These are phyloP conservation scores for Enoplolaimus lenunculus DNA, from an alignment of 2,888 invertebrate species.

Conservation along the genomic window DNA sequence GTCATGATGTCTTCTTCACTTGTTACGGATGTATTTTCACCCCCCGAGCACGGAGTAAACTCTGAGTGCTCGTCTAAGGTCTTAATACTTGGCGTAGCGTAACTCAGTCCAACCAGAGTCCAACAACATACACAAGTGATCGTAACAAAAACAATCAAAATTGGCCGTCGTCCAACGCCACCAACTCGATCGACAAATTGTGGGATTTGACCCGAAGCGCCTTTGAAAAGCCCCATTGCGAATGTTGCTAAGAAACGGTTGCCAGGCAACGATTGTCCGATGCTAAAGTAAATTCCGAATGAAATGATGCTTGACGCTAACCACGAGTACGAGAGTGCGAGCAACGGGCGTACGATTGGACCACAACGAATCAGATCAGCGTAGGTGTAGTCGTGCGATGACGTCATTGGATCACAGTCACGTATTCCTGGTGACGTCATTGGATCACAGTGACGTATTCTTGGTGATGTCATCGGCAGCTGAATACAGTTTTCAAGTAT, in stretches of 20 bases:
- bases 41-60: not conserved
- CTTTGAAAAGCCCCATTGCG: constrained; percentile 23
- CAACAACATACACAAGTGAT: constrained; percentile 15
- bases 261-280: constrained; percentile 19
- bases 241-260: constrained; percentile 19
- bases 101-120: constrained; percentile 10
- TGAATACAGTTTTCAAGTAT: too few species aligned
- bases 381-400: constrained; percentile 8
- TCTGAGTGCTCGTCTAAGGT: not conserved
- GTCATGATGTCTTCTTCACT: too few species aligned
- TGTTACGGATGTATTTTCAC: too few species aligned
- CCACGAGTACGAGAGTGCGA: constrained; percentile 21
- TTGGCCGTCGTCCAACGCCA: constrained; percentile 20
- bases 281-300: constrained; percentile 20
- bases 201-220: constrained; percentile 21
- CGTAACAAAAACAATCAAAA: constrained; percentile 5
- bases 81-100: not conserved
- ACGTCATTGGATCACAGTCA: too few species aligned
- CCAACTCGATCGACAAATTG: not conserved
- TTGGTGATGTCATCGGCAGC: too few species aligned
- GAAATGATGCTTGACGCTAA: constrained; percentile 22
- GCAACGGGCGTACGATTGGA: not conserved
- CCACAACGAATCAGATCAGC: constrained; percentile 13
- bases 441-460: too few species aligned
- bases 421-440: too few species aligned